Conservation (phyloP, 2,113 vertebrate genomes). For the Chlamydotis undulata region DNA sequence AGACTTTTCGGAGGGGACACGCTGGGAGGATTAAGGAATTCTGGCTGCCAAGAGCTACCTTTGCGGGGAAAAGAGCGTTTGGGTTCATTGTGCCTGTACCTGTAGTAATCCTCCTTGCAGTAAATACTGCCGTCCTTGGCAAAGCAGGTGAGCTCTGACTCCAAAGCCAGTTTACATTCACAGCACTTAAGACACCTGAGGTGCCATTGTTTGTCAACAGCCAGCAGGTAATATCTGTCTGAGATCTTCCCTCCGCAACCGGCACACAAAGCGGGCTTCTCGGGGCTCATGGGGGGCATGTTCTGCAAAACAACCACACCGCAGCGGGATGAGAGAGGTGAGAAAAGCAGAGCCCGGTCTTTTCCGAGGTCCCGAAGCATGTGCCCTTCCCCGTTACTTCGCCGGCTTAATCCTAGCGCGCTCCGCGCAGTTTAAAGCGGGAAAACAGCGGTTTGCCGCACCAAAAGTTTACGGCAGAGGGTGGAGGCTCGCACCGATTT, state of each 20-base stretch:
- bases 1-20: background rate
- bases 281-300: constrained; percentile 94
- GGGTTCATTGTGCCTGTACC: constrained; percentile 76
- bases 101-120: constrained; percentile 99
- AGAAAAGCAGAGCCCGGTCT: background rate
- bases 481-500: background rate
- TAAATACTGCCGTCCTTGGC: constrained; percentile 99
- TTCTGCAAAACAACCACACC: constrained; percentile 80
- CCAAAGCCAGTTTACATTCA: constrained; percentile 98
- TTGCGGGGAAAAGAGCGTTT: constrained; percentile 12
- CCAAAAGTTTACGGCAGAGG: background rate
- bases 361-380: background rate
- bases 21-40: background rate
- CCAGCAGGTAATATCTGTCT: constrained; percentile 98
- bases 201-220: constrained; percentile 99
- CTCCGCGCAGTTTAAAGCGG: background rate
- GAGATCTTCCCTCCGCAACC: constrained; percentile 98
- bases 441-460: background rate
- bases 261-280: constrained; percentile 97
- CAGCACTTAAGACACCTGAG: constrained; percentile 98
- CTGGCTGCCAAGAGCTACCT: background rate
- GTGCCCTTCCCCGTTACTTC: background rate
- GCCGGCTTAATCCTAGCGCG: background rate
- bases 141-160: constrained; percentile 99
- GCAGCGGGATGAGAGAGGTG: constrained; percentile 19